Percentiles rank a stretch among this genome's conserved stretches.
These are phyloP conservation scores for Heliconius hortense DNA, from an alignment of 2,888 invertebrate genomes.

Conservation along the genomic window DNA sequence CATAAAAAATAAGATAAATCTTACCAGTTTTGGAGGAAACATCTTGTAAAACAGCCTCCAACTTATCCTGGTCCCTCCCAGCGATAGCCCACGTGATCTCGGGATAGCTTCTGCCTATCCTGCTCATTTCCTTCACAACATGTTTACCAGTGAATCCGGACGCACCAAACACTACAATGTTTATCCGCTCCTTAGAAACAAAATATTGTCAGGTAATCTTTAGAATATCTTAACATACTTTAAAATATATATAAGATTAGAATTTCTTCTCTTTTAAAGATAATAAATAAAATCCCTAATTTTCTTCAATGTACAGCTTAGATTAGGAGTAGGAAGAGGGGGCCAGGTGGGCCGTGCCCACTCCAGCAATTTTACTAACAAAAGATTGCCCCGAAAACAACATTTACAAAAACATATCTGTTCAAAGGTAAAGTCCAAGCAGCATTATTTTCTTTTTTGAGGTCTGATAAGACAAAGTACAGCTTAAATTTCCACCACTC, in stretches of 20 bases:
- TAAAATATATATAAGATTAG: neutral
- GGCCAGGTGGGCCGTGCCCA: too few species aligned
- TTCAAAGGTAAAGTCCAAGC: too few species aligned
- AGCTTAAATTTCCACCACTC: too few species aligned
- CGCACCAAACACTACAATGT: constrained; percentile 96
- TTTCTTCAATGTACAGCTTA: too few species aligned
- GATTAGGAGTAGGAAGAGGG: too few species aligned
- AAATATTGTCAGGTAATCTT: neutral
- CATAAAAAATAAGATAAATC: neutral
- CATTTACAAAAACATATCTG: too few species aligned
- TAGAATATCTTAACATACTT: neutral
- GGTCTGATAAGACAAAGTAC: too few species aligned
- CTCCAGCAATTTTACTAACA: too few species aligned
- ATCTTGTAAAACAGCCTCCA: constrained; percentile 71
- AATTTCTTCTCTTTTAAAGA: too few species aligned
- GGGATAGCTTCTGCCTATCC: constrained; percentile 67
- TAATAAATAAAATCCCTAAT: too few species aligned
- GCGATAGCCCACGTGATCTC: constrained; percentile 93
- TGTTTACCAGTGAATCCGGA: constrained; percentile 96
- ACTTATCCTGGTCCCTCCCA: constrained; percentile 84
- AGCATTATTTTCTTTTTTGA: too few species aligned
- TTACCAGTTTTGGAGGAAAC: constrained; percentile 73
- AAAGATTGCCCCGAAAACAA: too few species aligned
- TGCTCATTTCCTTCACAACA: constrained; percentile 86
- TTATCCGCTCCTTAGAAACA: constrained; percentile 77